Base-by-base conservation (phyloP, 2,797 vertebrate genomes). In the Nasua narica region DNA sequence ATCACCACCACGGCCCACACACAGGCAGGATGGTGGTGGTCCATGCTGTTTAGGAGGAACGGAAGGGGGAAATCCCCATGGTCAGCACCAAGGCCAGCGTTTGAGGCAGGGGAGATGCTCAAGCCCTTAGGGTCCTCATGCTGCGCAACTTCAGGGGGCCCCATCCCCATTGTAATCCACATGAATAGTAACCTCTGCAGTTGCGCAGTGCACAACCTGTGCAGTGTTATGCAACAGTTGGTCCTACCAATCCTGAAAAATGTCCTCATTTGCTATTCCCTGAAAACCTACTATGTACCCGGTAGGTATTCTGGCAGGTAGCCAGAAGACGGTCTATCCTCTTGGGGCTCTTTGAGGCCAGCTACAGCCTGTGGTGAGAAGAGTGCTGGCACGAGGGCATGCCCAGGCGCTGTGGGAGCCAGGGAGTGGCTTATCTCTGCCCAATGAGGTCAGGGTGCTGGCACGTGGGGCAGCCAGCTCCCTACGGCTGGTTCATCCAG, bases 51-150 rank as follows among this genome's bases (percentile, higher is more conserved):
- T 37, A n/a, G 65, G 18, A 18, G 65, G 65, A 87, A 27, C 9
- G 43, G 67, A 62, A 52, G 27, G 52, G 46, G 72, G 32, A 72
- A 37, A n/a, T 32, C 16, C 27, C 5, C 5, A 25, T 0, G 4
- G n/a, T 65, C 77, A 94, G 56, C 86, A 84, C 67, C 79, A 84
- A 84, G 72, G 56, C 46, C 48, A 62, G 78, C 37, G 16, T 7
- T 50, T 1, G 3, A 79, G 77, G 40, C 23, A 14, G 23, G 9
- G 48, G 40, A 14, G 14, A 40, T 67, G 60, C 46, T 67, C 11
- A 27, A 70, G 72, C 3, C 43, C 52, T 19, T 29, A 16, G 15
- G 37, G 37, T 23, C 54, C 13, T 56, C 43, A 27, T 19, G 58
- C 40, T 37, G 15, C 16, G 67, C 16, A 46, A 62, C 32, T 25